Conservation (phyloP, 2,888 invertebrate genomes). For the Phymatocera aterrima region DNA sequence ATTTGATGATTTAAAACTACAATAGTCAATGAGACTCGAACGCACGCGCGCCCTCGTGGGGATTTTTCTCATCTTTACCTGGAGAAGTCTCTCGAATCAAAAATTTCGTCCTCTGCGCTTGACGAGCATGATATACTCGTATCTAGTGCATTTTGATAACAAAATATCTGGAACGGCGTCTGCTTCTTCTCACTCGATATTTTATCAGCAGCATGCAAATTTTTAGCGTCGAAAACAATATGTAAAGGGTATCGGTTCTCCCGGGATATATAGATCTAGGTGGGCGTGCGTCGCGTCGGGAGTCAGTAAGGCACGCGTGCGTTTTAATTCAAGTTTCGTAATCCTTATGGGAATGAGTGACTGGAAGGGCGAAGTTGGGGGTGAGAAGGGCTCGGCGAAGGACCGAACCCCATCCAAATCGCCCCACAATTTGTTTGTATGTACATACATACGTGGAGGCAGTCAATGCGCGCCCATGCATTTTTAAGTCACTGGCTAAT, state of each 20-base stretch:
- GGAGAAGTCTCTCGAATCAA: too few species aligned
- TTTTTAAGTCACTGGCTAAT: constrained; percentile 43
- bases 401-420: constrained; percentile 38
- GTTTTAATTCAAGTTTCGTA: constrained; percentile 66
- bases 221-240: constrained; percentile 23
- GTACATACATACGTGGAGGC: background rate
- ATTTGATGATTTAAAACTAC: too few species aligned
- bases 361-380: background rate
- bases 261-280: background rate
- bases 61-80: too few species aligned
- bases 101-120: too few species aligned
- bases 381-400: constrained; percentile 23
- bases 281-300: constrained; percentile 45
- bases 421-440: constrained; percentile 42
- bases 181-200: background rate
- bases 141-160: too few species aligned
- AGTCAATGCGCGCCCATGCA: constrained; percentile 24
- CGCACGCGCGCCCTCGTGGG: too few species aligned
- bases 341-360: constrained; percentile 50
- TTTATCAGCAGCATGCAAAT: background rate
- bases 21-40: too few species aligned
- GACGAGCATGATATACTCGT: too few species aligned
- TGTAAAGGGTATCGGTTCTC: background rate
- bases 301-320: constrained; percentile 56
- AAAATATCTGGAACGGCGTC: background rate